phyloP scores from a whole-genome alignment of 2,888 invertebrate genomes.

The Drosophila subsilvestris region DNA sequence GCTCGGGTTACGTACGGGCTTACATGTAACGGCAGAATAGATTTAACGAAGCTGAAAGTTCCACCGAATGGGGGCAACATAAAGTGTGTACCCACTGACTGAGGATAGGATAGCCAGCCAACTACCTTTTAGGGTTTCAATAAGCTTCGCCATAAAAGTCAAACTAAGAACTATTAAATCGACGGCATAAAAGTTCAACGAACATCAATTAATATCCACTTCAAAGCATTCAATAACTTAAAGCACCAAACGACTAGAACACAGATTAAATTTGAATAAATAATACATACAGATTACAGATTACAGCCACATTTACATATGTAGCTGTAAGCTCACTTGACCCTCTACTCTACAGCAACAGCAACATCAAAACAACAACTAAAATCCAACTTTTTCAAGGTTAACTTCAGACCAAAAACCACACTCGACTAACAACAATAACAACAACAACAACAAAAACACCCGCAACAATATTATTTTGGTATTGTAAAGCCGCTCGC shows the following conservation, averaged over 20 bases:
- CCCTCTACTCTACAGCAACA: slow-evolving; percentile 7
- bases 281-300: slow-evolving; percentile 1
- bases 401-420: slow-evolving; percentile 22
- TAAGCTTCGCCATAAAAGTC: too few relatives aligned
- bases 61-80: too few relatives aligned
- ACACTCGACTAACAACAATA: slow-evolving; percentile 28
- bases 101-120: too few relatives aligned
- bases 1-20: background rate
- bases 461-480: slow-evolving; percentile 25
- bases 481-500: slow-evolving; percentile 31
- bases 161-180: background rate
- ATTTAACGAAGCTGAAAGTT: background rate
- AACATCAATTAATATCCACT: background rate
- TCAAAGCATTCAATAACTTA: background rate
- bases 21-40: background rate
- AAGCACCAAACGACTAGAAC: background rate
- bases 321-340: slow-evolving; percentile 46
- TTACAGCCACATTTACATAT: background rate
- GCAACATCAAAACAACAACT: slow-evolving; percentile 4
- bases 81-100: too few relatives aligned
- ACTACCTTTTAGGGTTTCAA: too few relatives aligned
- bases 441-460: slow-evolving; percentile 18
- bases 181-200: background rate
- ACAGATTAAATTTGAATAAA: slow-evolving; percentile 3
- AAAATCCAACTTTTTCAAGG: slow-evolving; percentile 16